These are phyloP conservation scores for Archilochus colubris DNA, from an alignment of 2,113 vertebrate species.

Conservation along the genomic window DNA sequence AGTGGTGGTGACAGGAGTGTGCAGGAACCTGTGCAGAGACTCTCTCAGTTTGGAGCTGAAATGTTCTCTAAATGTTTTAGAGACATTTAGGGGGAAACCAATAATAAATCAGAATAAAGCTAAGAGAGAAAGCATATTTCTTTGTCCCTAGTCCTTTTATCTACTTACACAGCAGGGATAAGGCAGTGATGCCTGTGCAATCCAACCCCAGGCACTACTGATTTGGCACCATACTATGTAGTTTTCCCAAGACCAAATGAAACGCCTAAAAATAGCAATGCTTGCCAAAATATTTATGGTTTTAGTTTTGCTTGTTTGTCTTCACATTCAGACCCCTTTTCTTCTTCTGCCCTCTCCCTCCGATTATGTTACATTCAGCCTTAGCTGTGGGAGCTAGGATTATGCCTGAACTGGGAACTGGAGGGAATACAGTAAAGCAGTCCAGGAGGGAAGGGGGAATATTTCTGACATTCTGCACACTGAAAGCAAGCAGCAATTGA, in stretches of 20 bases:
- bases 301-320: not conserved
- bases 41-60: not conserved
- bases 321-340: not conserved
- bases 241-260: slow-evolving; percentile 56
- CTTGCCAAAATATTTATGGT: slow-evolving; percentile 31
- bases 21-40: not conserved
- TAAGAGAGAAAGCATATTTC: not conserved
- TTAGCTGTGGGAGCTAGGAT: slow-evolving; percentile 2
- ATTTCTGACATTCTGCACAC: slow-evolving; percentile 40
- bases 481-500: slow-evolving; percentile 64
- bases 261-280: slow-evolving; percentile 42
- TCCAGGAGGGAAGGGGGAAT: slow-evolving; percentile 11
- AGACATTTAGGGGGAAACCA: rapidly evolving
- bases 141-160: not conserved
- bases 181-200: slow-evolving; percentile 10
- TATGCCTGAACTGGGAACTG: not conserved
- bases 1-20: rapidly evolving
- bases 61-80: not conserved
- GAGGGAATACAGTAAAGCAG: slow-evolving; percentile 39
- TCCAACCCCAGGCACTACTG: slow-evolving; percentile 35
- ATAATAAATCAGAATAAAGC: not conserved
- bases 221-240: slow-evolving; percentile 50
- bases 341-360: not conserved
- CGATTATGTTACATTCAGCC: slow-evolving; percentile 23
- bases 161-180: not conserved